Evolutionary conservation across 2,113 vertebrate species (phyloP).

Genomic region (Lasiurus cinereus): DNA sequence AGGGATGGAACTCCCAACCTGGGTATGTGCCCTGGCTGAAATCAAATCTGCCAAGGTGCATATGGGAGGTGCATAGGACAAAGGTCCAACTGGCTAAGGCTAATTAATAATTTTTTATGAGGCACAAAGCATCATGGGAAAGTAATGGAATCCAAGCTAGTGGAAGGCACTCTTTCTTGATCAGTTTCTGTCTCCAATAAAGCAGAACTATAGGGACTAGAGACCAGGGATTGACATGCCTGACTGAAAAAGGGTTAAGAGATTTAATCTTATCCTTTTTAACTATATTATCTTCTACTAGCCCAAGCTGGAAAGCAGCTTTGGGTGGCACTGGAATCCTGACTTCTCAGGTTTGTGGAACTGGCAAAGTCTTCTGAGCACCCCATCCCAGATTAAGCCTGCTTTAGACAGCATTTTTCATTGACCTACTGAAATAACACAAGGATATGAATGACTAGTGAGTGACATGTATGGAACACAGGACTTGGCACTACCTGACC

Average conservation of each 20-base stretch:
- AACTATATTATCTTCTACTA: neutral
- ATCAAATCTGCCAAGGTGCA: neutral
- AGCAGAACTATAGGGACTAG: neutral
- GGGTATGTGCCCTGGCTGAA: neutral
- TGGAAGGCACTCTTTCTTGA: conserved; percentile 19
- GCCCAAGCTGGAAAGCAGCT: neutral
- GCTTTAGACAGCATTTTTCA: conserved; percentile 14
- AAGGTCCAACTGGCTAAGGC: neutral
- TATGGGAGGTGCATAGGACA: neutral
- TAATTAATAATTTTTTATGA: conserved; percentile 39
- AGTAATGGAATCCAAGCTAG: neutral
- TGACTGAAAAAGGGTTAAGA: neutral
- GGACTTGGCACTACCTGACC: neutral
- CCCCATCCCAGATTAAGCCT: neutral
- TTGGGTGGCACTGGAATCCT: neutral
- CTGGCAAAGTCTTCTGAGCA: neutral
- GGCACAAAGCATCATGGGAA: neutral
- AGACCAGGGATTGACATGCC: neutral
- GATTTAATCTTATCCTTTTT: neutral
- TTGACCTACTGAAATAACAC: neutral
- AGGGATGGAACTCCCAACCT: neutral
- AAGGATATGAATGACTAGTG: neutral
- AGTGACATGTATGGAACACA: neutral
- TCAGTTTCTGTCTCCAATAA: conserved; percentile 51
- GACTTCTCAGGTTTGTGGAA: neutral